phyloP scores from a whole-genome alignment of 35 echinoderm and acorn worm genomes.

The Hemicentrotus pulcherrimus region DNA sequence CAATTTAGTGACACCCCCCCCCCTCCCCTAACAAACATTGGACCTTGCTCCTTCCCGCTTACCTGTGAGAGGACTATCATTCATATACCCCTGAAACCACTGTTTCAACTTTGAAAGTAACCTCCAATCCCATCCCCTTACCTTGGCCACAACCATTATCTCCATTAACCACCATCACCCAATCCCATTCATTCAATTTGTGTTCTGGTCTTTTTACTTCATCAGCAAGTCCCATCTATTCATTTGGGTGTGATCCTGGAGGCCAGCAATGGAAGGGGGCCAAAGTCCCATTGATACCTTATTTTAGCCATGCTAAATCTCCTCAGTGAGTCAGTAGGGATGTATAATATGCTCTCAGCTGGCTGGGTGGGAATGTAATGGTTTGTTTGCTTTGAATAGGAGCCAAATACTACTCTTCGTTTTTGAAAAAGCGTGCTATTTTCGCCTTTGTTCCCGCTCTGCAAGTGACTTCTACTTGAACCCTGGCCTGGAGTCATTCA shows the following conservation, averaged over 20 bases:
- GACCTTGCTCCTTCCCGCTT: not conserved
- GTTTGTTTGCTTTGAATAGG: constrained; percentile 12
- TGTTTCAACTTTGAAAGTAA: not conserved
- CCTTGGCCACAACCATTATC: not conserved
- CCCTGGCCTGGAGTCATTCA: not conserved
- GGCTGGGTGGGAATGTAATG: not conserved
- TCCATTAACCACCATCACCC: not conserved
- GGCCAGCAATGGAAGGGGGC: not conserved
- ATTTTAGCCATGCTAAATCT: not conserved
- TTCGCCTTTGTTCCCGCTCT: not conserved
- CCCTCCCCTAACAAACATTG: not conserved
- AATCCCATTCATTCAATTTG: not conserved
- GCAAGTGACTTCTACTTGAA: not conserved
- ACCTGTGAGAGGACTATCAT: not conserved
- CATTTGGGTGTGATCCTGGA: not conserved
- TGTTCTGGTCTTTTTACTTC: not conserved
- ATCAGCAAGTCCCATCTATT: not conserved
- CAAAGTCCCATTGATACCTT: not conserved
- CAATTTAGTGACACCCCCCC: not conserved
- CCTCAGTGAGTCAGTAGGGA: not conserved
- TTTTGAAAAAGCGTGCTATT: not conserved
- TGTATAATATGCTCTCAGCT: not conserved
- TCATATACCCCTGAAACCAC: not conserved
- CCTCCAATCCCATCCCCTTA: not conserved
- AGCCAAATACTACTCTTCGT: not conserved